These are phyloP conservation scores for Fopius arisanus DNA, from an alignment of 1,140 invertebrate genomes.

Conservation along the genomic window DNA sequence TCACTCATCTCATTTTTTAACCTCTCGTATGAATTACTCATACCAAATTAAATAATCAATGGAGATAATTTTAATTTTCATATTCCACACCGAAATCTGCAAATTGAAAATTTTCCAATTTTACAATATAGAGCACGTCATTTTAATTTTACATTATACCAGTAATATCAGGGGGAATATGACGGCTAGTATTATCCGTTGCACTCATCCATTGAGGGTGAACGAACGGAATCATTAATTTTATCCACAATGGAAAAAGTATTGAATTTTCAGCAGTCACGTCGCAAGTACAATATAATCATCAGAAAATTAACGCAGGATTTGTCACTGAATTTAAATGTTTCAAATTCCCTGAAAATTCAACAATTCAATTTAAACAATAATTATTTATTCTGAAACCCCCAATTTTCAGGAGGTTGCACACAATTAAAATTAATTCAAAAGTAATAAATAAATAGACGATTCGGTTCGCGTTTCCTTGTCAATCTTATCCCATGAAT, in stretches of 20 bases:
- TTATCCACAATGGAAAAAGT: background rate
- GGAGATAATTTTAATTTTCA: slow-evolving; percentile 1
- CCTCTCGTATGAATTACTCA: background rate
- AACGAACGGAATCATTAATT: background rate
- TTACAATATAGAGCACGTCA: background rate
- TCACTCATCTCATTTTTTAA: background rate
- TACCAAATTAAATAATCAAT: background rate
- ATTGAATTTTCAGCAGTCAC: background rate
- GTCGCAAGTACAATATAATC: too few species aligned
- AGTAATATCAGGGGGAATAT: background rate
- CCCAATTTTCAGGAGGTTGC: too few species aligned
- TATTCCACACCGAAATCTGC: background rate
- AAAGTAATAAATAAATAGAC: too few species aligned
- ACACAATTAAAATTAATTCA: too few species aligned
- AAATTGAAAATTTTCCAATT: background rate
- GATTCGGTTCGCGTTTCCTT: too few species aligned
- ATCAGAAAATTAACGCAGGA: too few species aligned
- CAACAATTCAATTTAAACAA: background rate
- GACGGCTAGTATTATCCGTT: background rate
- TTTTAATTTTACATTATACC: background rate
- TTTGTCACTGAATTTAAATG: too few species aligned
- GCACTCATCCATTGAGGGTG: background rate
- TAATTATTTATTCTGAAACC: too few species aligned
- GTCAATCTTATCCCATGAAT: slow-evolving; percentile 23
- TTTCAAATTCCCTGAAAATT: background rate